Evolutionary conservation across 2,888 invertebrate species (phyloP).

Genomic region (Heliothis peltigera): DNA sequence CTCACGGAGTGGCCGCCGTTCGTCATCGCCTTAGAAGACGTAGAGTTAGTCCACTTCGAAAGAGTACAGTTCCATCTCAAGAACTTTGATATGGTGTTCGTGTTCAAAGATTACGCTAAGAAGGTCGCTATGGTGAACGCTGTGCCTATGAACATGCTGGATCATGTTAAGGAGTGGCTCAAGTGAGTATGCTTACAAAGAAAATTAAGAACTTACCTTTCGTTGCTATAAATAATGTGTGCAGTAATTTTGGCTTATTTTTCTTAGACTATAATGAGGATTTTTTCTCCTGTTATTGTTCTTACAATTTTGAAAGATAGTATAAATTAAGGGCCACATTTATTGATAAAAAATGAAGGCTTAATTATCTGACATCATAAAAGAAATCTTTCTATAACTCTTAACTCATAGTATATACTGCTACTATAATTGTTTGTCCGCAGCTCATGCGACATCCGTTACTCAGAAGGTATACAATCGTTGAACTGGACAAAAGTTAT

Average conservation of each 20-base stretch:
- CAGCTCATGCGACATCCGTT: slow-evolving; percentile 98
- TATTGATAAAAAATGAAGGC: no score
- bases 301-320: no score
- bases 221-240: no score
- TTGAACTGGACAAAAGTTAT: slow-evolving; percentile 99
- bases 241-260: no score
- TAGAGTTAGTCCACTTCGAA: slow-evolving; percentile 99
- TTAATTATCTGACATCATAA: no score
- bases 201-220: no score
- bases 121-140: slow-evolving; percentile 99
- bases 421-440: slow-evolving; percentile 48
- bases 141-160: slow-evolving; percentile 99
- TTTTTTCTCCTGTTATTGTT: no score
- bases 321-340: no score
- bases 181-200: slow-evolving; percentile 92
- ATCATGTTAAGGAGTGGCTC: slow-evolving; percentile 99
- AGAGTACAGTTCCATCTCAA: slow-evolving; percentile 99
- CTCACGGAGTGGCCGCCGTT: slow-evolving; percentile 99
- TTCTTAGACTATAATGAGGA: no score
- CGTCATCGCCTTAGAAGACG: slow-evolving; percentile 99
- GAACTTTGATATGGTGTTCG: slow-evolving; percentile 99
- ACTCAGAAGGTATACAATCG: slow-evolving; percentile 99
- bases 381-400: no score
- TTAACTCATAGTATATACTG: no score
- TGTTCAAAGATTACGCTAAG: slow-evolving; percentile 98